Base-by-base conservation (phyloP, 92 coral and sea anemone species). In the Ricordea florida region DNA sequence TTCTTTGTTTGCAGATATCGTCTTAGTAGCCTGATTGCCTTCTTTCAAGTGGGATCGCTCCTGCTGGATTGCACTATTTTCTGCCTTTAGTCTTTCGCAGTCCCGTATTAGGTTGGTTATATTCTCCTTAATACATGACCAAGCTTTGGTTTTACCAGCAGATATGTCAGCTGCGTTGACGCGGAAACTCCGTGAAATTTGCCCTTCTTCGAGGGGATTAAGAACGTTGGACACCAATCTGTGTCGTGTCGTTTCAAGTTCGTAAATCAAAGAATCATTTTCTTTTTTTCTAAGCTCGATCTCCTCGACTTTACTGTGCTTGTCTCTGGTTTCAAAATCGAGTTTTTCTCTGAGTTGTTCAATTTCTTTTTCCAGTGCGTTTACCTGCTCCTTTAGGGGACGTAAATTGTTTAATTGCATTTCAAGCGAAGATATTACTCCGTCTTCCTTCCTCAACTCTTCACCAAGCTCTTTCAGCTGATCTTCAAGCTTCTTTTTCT, bases 211-310 rank as follows among this genome's bases (percentile, higher is more conserved):
- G 11, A 89, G 66, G 14, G 91, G 88, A 57, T 58, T 82, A 7
- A 76, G 61, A 9, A 89, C 81, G 38, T 57, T 87, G 15, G 88
- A 43, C 10, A 89, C 75, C 8, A 89, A 53, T 34, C 94, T 60
- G 64, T 85, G 85, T 13, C 71, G 74, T 5, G 78, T 72, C 33
- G 65, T 72, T 37, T 89, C 65, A 28, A 75, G 52, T 22, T 78
- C 81, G 33, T 60, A 73, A 6, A 35, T 43, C 9, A 63, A 31
- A 1, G 44, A 30, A 47, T 65, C 88, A 45, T 40, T 66, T 42
- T 88, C 82, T 44, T 52, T 81, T 62, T 28, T 67, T 22, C 63
- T 59, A 10, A 22, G 46, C 18, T 42, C 10, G 45, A 49, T 44
- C 47, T 82, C 56, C 17, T 82, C 67, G 27, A 32, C 52, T 49